Conservation (phyloP, 2,797 vertebrate species). For the Neosalanx taihuensis region DNA sequence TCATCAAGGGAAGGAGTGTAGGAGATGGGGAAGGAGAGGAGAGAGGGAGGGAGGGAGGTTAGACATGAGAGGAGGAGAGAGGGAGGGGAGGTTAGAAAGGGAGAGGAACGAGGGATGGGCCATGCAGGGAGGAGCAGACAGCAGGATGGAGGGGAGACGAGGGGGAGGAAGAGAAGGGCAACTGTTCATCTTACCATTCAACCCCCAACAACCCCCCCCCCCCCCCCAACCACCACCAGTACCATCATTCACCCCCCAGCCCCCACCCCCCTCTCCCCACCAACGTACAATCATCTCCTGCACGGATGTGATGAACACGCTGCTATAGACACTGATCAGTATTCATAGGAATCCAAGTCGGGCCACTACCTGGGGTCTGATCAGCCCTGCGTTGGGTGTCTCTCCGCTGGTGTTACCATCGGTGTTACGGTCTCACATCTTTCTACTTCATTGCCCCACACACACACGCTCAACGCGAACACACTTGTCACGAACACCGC, state of each 20-base stretch:
- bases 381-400: conserved; percentile 15
- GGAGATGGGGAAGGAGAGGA: background rate
- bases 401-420: conserved; percentile 36
- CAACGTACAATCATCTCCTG: conserved; percentile 35
- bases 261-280: background rate
- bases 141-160: background rate
- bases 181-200: conserved; percentile 11
- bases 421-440: conserved; percentile 21
- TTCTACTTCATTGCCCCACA: background rate
- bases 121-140: background rate
- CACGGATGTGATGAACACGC: conserved; percentile 26
- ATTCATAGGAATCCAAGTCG: conserved; percentile 35
- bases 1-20: conserved; percentile 42
- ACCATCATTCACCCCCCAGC: too few species aligned
- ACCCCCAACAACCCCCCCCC: background rate
- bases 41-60: too few species aligned
- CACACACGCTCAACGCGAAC: conserved; percentile 34
- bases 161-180: conserved; percentile 8
- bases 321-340: conserved; percentile 33
- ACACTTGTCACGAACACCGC: conserved; percentile 16
- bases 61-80: background rate
- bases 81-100: background rate
- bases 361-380: conserved; percentile 21
- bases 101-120: background rate
- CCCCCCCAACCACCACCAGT: too few species aligned